Conservation (phyloP, 2,888 invertebrate genomes). For the Agrotis puta region DNA sequence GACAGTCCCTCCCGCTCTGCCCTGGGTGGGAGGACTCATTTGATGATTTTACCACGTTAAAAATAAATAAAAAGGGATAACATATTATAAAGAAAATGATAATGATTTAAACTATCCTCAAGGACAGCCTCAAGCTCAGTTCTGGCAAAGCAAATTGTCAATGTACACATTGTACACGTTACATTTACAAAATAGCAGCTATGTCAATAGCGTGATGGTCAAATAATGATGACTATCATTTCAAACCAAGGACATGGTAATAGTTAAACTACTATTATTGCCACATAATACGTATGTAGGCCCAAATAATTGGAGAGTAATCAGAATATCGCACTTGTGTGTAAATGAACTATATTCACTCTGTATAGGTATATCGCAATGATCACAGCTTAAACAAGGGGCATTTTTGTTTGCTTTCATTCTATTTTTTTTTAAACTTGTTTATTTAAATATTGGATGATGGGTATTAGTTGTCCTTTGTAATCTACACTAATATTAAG, state of each 20-base stretch:
- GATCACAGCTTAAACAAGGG: neutral
- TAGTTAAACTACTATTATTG: constrained; percentile 43
- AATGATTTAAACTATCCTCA: no score
- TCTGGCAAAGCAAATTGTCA: neutral
- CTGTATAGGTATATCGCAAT: neutral
- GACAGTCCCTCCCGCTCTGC: no score
- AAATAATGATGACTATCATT: constrained; percentile 52
- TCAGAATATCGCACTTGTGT: constrained; percentile 25
- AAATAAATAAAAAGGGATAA: no score
- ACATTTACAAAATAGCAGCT: constrained; percentile 14
- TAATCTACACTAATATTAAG: no score
- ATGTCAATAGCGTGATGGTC: constrained; percentile 37
- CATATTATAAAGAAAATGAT: neutral
- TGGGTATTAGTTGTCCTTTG: no score
- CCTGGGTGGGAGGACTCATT: no score
- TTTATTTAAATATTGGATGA: neutral
- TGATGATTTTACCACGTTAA: no score
- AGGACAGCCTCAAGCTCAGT: no score
- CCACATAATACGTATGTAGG: constrained; percentile 37
- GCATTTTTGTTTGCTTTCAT: no score
- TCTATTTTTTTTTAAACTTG: no score
- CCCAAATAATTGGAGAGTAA: constrained; percentile 29
- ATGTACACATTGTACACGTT: neutral
- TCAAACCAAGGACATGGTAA: constrained; percentile 52
- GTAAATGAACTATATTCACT: neutral